Percentiles rank a stretch among this genome's conserved stretches.
phyloP scores from a whole-genome alignment of 1,140 invertebrate species.

The Hypothenemus hampei region DNA sequence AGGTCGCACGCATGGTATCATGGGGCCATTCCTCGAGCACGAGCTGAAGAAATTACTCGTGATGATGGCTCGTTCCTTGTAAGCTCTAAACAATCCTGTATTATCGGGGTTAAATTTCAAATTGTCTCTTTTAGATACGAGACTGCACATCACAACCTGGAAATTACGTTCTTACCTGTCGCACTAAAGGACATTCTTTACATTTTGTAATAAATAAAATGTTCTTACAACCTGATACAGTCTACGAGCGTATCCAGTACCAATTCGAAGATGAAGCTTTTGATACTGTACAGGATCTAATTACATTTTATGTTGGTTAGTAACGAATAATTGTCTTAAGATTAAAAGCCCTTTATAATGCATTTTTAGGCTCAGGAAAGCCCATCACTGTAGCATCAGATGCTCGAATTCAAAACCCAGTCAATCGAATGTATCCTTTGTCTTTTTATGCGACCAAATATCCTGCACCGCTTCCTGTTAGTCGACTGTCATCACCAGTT shows the following conservation, averaged over 20 bases:
- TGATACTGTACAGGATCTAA: slow-evolving; percentile 87
- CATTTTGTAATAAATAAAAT: slow-evolving; percentile 95
- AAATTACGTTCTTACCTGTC: slow-evolving; percentile 87
- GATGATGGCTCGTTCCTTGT: slow-evolving; percentile 86
- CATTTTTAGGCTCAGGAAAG: slow-evolving; percentile 59
- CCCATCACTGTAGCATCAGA: slow-evolving; percentile 83
- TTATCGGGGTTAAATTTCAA: background rate
- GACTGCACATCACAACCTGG: slow-evolving; percentile 90
- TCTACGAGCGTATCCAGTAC: slow-evolving; percentile 86
- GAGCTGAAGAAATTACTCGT: slow-evolving; percentile 75
- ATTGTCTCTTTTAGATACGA: slow-evolving; percentile 53
- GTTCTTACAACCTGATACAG: slow-evolving; percentile 80
- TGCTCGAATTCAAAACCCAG: slow-evolving; percentile 75
- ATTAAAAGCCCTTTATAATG: no score
- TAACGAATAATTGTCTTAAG: background rate
- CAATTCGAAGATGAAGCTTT: slow-evolving; percentile 93
- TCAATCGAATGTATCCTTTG: slow-evolving; percentile 65
- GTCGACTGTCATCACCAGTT: slow-evolving; percentile 39
- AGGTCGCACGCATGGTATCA: slow-evolving; percentile 93
- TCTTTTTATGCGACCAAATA: slow-evolving; percentile 61
- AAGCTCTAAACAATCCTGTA: background rate
- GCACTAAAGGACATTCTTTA: slow-evolving; percentile 69
- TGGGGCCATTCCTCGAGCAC: slow-evolving; percentile 74
- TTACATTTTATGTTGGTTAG: slow-evolving; percentile 83
- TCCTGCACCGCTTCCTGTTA: slow-evolving; percentile 38